These are phyloP conservation scores for Istiophorus platypterus DNA, from an alignment of 2,113 vertebrate species.

Conservation along the genomic window DNA sequence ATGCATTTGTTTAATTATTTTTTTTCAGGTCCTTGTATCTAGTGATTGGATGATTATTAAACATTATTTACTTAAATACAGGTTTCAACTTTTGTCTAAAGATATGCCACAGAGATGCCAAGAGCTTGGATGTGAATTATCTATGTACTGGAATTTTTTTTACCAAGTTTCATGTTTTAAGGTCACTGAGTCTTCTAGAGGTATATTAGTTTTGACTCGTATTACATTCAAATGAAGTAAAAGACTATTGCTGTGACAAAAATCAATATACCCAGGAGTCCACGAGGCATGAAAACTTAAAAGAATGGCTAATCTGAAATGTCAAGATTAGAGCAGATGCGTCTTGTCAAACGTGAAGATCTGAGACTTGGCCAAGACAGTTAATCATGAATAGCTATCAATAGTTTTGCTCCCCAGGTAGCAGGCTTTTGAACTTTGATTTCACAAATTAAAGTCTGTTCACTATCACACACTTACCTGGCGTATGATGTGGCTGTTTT, in stretches of 20 bases:
- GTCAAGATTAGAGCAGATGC: neutral
- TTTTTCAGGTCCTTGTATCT: no score
- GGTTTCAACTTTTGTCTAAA: no score
- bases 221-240: neutral
- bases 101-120: no score
- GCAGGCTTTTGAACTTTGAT: neutral
- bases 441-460: neutral
- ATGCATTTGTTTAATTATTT: no score
- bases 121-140: no score
- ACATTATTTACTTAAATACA: no score
- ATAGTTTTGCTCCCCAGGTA: neutral
- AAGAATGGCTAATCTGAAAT: neutral
- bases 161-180: no score
- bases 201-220: neutral
- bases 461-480: neutral
- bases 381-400: no score
- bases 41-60: neutral
- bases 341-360: neutral
- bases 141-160: no score
- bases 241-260: neutral
- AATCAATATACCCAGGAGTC: neutral
- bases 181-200: neutral
- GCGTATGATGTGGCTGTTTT: neutral
- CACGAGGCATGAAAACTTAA: neutral
- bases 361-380: no score